Evolutionary conservation across 2,797 vertebrate species (phyloP), one percentile per base, ranked within the genome.

Genomic region (Aeoliscus strigatus): DNA sequence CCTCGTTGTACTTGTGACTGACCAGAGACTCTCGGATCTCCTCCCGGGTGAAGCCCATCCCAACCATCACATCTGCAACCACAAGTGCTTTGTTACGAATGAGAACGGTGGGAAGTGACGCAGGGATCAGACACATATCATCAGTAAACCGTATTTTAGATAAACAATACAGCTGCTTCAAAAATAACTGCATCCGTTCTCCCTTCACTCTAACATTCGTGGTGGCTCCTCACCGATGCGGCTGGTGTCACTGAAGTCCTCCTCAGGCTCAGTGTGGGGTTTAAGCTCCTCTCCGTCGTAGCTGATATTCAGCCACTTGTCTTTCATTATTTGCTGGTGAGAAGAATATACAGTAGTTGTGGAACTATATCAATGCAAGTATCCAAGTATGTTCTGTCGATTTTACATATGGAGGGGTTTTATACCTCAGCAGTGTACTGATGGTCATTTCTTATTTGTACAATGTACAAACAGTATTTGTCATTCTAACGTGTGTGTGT

Each of bases 291-390:
- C 90, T 0, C 85, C 73, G 2, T 96, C 94, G 1, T 84, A 89
- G 26, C 93, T 93, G 0, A 91, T 80, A 53, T 96, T 96, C 43
- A 95, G 92, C 94, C 94, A 96, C 8, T 94, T 96, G 75, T 97
- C 94, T 76, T 91, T 94, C 94, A 97, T 96, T 75, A 97, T 95
- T 97, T 96, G 93, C 93, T 96, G 58, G 17, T 16, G 15, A 30
- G 23, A 11, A 28, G 7, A 6, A 21, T 28, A 24, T 3, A 14
- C 5, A 21, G 8, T 2, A 9, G n/a, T n/a, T n/a, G n/a, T n/a
- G n/a, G n/a, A n/a, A n/a, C n/a, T n/a, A n/a, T n/a, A n/a, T n/a
- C n/a, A n/a, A n/a, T n/a, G n/a, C n/a, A n/a, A n/a, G n/a, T n/a
- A n/a, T n/a, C n/a, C n/a, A n/a, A n/a, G n/a, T n/a, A n/a, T n/a